These are phyloP conservation scores for Lithophane leautieri DNA, from an alignment of 2,888 invertebrate species.

Conservation along the genomic window DNA sequence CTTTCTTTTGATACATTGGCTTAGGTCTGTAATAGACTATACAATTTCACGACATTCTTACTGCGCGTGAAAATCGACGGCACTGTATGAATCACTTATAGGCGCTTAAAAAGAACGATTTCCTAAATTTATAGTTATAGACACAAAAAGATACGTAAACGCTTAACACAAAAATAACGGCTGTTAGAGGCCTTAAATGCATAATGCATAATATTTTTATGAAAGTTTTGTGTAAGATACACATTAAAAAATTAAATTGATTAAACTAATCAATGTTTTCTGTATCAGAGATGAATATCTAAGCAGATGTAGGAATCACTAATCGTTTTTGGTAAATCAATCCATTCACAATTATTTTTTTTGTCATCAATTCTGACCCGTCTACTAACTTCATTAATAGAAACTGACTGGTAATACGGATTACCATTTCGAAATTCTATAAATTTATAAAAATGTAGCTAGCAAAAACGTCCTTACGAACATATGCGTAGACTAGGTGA, in stretches of 20 bases:
- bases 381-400: neutral
- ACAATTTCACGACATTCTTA: neutral
- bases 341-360: neutral
- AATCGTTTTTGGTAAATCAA: neutral
- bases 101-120: neutral
- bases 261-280: neutral
- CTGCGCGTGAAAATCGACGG: neutral
- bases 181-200: no score
- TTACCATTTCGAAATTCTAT: neutral
- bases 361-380: neutral
- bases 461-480: neutral
- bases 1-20: neutral
- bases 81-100: neutral
- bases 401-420: conserved; percentile 8
- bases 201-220: neutral
- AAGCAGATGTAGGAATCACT: neutral
- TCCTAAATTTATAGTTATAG: neutral
- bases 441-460: neutral
- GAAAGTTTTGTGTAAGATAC: neutral
- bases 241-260: neutral
- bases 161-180: no score
- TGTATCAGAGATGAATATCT: neutral
- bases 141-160: neutral
- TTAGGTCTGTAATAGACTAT: neutral
- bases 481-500: neutral